phyloP scores from a whole-genome alignment of 2,797 vertebrate genomes.

The Premnoplex brunnescens region DNA sequence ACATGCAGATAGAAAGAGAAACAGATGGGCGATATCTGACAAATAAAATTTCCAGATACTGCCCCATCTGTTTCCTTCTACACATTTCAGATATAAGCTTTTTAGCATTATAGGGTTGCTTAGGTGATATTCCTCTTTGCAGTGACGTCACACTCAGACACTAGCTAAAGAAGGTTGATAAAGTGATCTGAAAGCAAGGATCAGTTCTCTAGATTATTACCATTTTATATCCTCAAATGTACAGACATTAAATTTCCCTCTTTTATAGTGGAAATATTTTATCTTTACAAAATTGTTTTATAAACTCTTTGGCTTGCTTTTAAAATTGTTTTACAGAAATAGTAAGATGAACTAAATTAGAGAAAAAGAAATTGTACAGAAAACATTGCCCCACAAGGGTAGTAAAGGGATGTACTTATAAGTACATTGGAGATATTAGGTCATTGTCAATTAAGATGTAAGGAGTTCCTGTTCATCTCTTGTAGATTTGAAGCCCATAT shows the following conservation, averaged over 20 bases:
- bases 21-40: constrained; percentile 74
- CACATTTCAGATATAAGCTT: constrained; percentile 60
- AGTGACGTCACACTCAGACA: not conserved
- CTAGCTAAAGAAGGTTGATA: constrained; percentile 7
- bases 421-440: not conserved
- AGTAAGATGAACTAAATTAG: not conserved
- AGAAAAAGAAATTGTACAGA: not conserved
- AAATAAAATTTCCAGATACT: constrained; percentile 78
- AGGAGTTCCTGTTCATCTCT: not conserved
- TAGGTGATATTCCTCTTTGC: constrained; percentile 43
- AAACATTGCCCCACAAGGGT: not conserved
- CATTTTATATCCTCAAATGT: not conserved
- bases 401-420: not conserved
- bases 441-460: not conserved
- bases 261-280: not conserved
- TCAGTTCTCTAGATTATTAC: not conserved
- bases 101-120: constrained; percentile 52
- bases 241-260: not conserved
- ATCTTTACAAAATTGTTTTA: not conserved
- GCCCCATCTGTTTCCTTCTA: constrained; percentile 75
- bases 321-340: not conserved
- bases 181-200: constrained; percentile 10
- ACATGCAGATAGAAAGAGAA: constrained; percentile 62
- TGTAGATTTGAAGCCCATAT: not conserved
- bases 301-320: not conserved